Percentiles rank a stretch among this genome's conserved stretches.
Conservation (phyloP, 2,888 invertebrate genomes). For the Eupithecia exiguata region DNA sequence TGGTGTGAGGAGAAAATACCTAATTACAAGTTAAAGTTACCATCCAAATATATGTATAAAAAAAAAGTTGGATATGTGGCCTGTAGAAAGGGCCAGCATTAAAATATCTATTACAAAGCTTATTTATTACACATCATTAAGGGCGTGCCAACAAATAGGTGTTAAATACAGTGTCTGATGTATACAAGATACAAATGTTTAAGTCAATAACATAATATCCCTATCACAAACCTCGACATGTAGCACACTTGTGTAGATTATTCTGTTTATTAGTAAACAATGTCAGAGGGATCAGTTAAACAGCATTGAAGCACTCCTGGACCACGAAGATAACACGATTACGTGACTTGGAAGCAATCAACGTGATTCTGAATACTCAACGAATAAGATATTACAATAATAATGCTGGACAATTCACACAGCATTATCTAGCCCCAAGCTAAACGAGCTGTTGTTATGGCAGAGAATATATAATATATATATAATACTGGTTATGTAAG, state of each 20-base stretch:
- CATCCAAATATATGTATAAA: neutral
- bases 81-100: neutral
- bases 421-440: neutral
- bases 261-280: constrained; percentile 5
- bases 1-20: neutral
- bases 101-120: neutral
- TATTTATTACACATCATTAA: neutral
- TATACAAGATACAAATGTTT: neutral
- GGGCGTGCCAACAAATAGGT: neutral
- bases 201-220: neutral
- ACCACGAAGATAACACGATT: constrained; percentile 7
- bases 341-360: neutral
- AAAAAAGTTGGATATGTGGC: neutral
- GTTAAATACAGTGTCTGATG: neutral
- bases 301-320: constrained; percentile 8
- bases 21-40: neutral
- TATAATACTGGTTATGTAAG: neutral
- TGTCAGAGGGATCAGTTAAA: neutral
- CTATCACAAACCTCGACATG: neutral
- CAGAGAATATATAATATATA: too few species aligned
- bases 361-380: constrained; percentile 3
- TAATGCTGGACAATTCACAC: neutral
- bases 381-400: neutral
- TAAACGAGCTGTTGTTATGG: neutral
- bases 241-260: neutral